phyloP scores from a whole-genome alignment of 2,797 vertebrate species.

The Crenichthys baileyi region DNA sequence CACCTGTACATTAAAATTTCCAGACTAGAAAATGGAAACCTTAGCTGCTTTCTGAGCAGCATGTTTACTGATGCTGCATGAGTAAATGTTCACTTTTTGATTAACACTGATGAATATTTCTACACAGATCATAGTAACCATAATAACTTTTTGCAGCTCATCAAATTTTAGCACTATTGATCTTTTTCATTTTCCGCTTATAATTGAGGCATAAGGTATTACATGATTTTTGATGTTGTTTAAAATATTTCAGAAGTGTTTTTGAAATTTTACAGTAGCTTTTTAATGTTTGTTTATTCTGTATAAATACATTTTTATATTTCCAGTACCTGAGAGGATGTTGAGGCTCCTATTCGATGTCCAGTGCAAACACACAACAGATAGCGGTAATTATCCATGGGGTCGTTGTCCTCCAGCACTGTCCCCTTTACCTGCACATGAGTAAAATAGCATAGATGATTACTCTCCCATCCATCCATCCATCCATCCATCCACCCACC shows the following conservation, averaged over 20 bases:
- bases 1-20: background rate
- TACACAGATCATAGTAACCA: background rate
- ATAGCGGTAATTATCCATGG: constrained; percentile 87
- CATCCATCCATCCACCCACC: background rate
- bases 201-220: background rate
- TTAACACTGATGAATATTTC: background rate
- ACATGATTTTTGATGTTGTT: background rate
- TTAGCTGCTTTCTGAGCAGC: background rate
- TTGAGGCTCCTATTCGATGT: constrained; percentile 86
- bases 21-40: background rate
- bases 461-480: background rate
- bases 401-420: constrained; percentile 89
- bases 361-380: constrained; percentile 89
- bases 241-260: no score
- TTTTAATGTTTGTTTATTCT: background rate
- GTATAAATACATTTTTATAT: background rate
- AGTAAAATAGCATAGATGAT: background rate
- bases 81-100: background rate
- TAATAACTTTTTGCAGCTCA: background rate
- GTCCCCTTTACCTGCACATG: constrained; percentile 86
- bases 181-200: background rate
- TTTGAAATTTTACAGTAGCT: background rate
- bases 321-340: constrained; percentile 86
- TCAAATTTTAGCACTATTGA: background rate
- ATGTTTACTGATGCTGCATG: background rate